Base-by-base conservation (phyloP, 2,113 vertebrate species). In the Bombycilla garrulus region DNA sequence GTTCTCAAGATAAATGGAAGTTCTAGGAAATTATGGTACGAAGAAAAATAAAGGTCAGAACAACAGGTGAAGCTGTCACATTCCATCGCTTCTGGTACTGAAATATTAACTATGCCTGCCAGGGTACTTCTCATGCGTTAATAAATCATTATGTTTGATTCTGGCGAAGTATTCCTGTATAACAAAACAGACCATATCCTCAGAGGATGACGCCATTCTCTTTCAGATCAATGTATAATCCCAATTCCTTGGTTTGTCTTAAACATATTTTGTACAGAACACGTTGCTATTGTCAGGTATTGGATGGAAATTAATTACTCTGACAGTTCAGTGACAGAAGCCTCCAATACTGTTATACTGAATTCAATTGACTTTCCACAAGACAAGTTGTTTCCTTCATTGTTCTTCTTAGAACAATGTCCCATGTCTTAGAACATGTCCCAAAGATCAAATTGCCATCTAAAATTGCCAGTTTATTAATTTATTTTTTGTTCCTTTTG, bases 41-140 rank as follows among this genome's bases (percentile, higher is more conserved):
- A 96, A 92, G 45, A 28, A 96, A 96, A 95, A 95, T 89, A 95
- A 95, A 96, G 92, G 85, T 84, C 95, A 95, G 25, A 93, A 57
- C 77, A 85, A 80, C 85, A 94, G 95, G 93, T 88, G 72, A 96
- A 80, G 70, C 80, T 96, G 91, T 90, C 94, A 92, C 79, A 94
- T 96, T 91, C 92, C 56, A 67, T 91, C 0, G 6, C 45, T 69
- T 79, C 42, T 42, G 57, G 64, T 91, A 89, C 60, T 96, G 58
- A 96, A 96, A 95, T 96, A 97, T 96, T 97, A 96, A 96, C 70
- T 51, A 69, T 84, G 81, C 90, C 91, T 97, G 74, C 73, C 51
- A 86, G 89, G 51, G 62, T 85, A 61, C 78, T 91, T 90, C 93
- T 95, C 12, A 2, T 81, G 45, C 86, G 70, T 86, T 95, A 91